These are phyloP conservation scores for Osmerus mordax DNA, from an alignment of 2,113 vertebrate genomes.

Conservation along the genomic window DNA sequence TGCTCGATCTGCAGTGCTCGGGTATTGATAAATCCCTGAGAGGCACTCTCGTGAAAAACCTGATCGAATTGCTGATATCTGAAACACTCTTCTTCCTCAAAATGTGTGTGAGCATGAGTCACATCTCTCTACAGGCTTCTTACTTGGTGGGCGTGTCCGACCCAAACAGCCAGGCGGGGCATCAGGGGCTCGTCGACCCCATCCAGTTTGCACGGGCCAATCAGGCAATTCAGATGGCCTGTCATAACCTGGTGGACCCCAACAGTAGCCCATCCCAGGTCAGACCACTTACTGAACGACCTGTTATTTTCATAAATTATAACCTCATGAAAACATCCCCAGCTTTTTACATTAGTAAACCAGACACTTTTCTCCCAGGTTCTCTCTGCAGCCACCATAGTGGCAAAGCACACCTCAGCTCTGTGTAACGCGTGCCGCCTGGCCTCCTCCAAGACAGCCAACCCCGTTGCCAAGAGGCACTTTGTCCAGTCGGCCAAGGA, in stretches of 20 bases:
- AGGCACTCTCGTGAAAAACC: too few relatives aligned
- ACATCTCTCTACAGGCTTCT: conserved; percentile 75
- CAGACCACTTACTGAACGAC: conserved; percentile 8
- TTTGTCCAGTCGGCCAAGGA: conserved; percentile 99
- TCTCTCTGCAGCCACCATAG: conserved; percentile 94
- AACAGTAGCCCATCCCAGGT: conserved; percentile 96
- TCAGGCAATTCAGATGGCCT: conserved; percentile 98
- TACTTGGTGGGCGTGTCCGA: conserved; percentile 97
- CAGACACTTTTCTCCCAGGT: conserved; percentile 71
- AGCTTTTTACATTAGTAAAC: not conserved
- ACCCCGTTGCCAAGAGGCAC: conserved; percentile 95
- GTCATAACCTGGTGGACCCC: conserved; percentile 95
- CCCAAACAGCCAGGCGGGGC: conserved; percentile 95
- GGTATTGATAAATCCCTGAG: too few relatives aligned
- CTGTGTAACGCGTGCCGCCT: conserved; percentile 97
- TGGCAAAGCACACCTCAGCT: conserved; percentile 96
- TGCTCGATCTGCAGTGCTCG: too few relatives aligned
- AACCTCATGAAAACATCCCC: not conserved
- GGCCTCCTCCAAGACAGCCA: conserved; percentile 92
- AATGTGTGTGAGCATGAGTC: not conserved
- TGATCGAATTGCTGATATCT: too few relatives aligned
- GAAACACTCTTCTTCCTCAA: too few relatives aligned
- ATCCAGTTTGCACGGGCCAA: conserved; percentile 98
- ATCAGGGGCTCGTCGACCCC: conserved; percentile 95
- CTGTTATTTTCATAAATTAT: not conserved